Conservation (phyloP, 2,888 invertebrate species). For the Alentia gelatinosa region DNA sequence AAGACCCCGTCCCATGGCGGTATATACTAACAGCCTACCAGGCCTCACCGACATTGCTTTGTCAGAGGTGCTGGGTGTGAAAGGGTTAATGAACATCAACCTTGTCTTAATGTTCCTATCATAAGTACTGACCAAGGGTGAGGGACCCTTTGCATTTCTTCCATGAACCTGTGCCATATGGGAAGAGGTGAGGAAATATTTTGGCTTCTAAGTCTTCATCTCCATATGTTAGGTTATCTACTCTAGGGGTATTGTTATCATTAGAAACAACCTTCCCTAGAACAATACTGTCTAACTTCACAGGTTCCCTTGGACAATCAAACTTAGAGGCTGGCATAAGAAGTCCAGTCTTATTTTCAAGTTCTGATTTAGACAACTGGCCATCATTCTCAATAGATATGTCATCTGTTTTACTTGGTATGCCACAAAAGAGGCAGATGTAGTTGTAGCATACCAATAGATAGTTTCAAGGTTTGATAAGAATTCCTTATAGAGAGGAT, state of each 20-base stretch:
- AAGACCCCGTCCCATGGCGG: too few relatives aligned
- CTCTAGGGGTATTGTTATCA: neutral
- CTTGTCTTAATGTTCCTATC: slow-evolving; percentile 4
- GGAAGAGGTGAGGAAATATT: slow-evolving; percentile 25
- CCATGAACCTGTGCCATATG: neutral
- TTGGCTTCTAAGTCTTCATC: slow-evolving; percentile 15
- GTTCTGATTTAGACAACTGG: neutral
- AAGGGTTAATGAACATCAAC: neutral
- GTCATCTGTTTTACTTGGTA: neutral
- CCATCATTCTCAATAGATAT: neutral
- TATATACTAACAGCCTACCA: too few relatives aligned
- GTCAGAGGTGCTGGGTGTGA: too few relatives aligned
- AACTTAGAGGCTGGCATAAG: neutral
- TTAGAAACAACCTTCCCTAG: neutral
- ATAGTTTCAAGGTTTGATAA: neutral
- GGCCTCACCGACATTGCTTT: too few relatives aligned
- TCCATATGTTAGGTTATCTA: neutral
- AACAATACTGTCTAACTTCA: neutral
- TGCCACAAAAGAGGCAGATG: neutral
- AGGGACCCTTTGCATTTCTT: too few relatives aligned
- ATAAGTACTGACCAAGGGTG: too few relatives aligned
- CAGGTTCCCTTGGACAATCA: neutral
- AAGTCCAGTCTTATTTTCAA: neutral
- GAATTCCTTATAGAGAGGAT: neutral
- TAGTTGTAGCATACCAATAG: neutral